Base-by-base conservation (phyloP, 2,888 invertebrate species). In the Diogma glabrata region DNA sequence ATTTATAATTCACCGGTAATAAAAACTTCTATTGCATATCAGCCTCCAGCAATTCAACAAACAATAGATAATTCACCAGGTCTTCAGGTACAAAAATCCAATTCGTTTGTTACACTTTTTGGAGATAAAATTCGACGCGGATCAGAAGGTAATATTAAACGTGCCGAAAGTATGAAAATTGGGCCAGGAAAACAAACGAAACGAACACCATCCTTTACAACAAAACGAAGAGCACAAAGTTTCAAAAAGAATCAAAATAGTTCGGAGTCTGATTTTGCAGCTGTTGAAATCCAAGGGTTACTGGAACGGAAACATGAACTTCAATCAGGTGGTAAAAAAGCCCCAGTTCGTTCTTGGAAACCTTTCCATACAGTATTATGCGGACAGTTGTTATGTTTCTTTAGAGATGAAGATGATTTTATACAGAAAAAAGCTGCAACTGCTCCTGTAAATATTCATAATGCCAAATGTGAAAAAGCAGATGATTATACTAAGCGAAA, bases 301-400 rank as follows among this genome's bases (percentile, higher is more conserved):
- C 57, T 99, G 51, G 97, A 97, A 59, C 79, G 97, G 49, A 99
- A 99, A 68, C 96, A 97, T 65, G 91, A 95, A 60, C 75, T 92
- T 0, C 90, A 91, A 53, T 84, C 87, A 54, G 95, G 95, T 9
- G 94, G 93, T 14, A 94, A 93, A 70, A 84, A 90, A 58, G 94
- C 97, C 0, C 87, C 95, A 0, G 89, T 95, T 5, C 78, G 97
- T 5, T 90, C 93, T 0, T 99, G 99, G 99, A 93, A 95, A 63
- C 81, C 79, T 51, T 91, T 88, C 73, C 91, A 95, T 71, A 87
- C 92, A 0, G 96, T 96, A 51, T 76, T 99, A 20, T 97, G 95
- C 66, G 97, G 97, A 0, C 97, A 99, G 67, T 73, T 96, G 60
- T 73, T 99, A 50, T 96, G 95, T 73, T 97, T 99, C 84, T 99